Percentiles rank a stretch among this genome's conserved stretches.
Conservation (phyloP, 2,797 vertebrate genomes). For the Sphenopsis melanotis region DNA sequence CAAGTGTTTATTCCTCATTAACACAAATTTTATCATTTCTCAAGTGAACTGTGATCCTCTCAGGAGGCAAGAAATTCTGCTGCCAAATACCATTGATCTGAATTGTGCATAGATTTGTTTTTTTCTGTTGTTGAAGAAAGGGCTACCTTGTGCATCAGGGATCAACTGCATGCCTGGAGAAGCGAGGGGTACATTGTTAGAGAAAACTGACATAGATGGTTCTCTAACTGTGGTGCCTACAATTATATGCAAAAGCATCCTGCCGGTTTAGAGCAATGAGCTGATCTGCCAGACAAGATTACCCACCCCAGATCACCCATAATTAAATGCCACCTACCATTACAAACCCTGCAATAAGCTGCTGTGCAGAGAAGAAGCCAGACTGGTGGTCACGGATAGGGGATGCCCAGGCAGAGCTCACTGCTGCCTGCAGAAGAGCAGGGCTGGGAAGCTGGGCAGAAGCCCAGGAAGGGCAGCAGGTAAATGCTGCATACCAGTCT, state of each 20-base stretch:
- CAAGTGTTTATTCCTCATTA: neutral
- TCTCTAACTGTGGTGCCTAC: neutral
- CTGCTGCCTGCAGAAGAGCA: fast-evolving
- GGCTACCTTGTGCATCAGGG: neutral
- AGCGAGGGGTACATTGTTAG: neutral
- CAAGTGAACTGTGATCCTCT: neutral
- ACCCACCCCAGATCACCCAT: neutral
- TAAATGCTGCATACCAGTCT: neutral
- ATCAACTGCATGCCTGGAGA: neutral
- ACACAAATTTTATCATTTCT: neutral
- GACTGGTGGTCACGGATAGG: fast-evolving
- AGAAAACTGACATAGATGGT: neutral
- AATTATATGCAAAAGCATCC: neutral
- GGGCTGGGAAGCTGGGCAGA: neutral
- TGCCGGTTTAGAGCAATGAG: neutral
- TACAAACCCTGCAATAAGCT: neutral
- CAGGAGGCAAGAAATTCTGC: neutral
- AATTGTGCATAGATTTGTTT: neutral
- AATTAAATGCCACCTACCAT: neutral
- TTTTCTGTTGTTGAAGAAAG: neutral
- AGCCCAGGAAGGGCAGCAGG: fast-evolving
- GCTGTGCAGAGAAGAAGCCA: neutral
- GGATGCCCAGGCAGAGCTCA: neutral
- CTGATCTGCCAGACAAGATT: neutral
- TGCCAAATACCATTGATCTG: neutral